Base-by-base conservation (phyloP, 1,140 invertebrate genomes). In the Leptestheria dahalacensis region DNA sequence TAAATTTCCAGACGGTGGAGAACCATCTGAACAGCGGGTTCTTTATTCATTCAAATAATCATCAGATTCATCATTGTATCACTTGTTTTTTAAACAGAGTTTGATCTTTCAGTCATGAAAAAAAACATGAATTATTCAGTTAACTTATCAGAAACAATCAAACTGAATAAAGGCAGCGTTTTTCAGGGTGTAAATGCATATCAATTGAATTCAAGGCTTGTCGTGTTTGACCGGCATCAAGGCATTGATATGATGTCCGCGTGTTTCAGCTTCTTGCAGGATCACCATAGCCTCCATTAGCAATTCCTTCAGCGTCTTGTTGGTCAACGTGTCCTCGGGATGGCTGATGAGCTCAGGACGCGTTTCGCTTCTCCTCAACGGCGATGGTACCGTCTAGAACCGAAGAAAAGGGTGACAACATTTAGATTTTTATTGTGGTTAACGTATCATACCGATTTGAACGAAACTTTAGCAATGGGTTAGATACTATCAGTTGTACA, bases 231-330 rank as follows among this genome's bases (percentile, higher is more conserved):
- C n/a, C n/a, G n/a, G n/a, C n/a, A n/a, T n/a, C n/a, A n/a, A n/a
- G n/a, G n/a, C n/a, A 41, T 41, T 41, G 15, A 41, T 15, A 41
- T 41, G 6, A 6, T 41, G 33, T 41, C 33, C 33, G 12, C 33
- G 25, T 23, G 23, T 21, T 53, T 60, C 48, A 20, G 58, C 58
- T 29, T 60, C 58, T 11, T 60, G 9, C 25, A 53, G 15, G 24
- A 60, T 24, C 9, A 51, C 21, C 26, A 60, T 52, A 29, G 58
- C 58, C 41, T 52, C 29, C 58, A 60, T 29, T 20, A 60, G 26
- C 9, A 60, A 33, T 20, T 53, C 15, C n/a, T 28, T 3, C 20
- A 55, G 53, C 21, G 3, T n/a, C 33, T 41, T 15, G 33, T 41
- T 6, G 33, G 6, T 41, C 6, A 15, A 41, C 6, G 6, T 41